phyloP scores from a whole-genome alignment of 2,113 vertebrate species.

The Trematocara zebra region DNA sequence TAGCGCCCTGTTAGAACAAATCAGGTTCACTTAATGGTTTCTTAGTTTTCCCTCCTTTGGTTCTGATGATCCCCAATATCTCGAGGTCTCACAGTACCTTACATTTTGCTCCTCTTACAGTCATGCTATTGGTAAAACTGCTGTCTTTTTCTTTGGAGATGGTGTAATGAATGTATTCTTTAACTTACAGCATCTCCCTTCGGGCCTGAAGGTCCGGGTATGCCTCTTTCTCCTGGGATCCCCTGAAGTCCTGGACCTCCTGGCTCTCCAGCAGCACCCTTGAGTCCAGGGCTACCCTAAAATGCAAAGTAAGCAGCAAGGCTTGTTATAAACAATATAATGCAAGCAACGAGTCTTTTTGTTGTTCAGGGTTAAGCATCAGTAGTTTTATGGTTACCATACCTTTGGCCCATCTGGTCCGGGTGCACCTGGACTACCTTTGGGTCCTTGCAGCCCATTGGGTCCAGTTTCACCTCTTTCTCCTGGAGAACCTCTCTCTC shows the following conservation, averaged over 20 bases:
- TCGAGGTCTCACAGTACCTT: background rate
- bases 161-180: background rate
- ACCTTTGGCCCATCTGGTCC: constrained; percentile 94
- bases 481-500: constrained; percentile 93
- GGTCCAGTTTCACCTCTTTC: constrained; percentile 88
- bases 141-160: background rate
- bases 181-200: constrained; percentile 89
- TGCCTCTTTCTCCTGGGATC: constrained; percentile 96
- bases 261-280: constrained; percentile 81
- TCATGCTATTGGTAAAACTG: background rate
- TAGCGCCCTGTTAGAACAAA: constrained; percentile 73
- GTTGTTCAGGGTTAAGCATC: background rate
- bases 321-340: background rate
- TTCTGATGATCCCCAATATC: background rate
- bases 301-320: background rate
- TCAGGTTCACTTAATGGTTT: background rate
- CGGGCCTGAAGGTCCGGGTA: constrained; percentile 83
- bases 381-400: background rate
- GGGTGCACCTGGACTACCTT: constrained; percentile 87
- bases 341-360: background rate
- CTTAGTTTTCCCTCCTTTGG: background rate
- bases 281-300: constrained; percentile 84
- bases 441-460: constrained; percentile 84
- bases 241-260: constrained; percentile 91
- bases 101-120: background rate